phyloP scores from a whole-genome alignment of 2,888 invertebrate species.

The Arge pagana region DNA sequence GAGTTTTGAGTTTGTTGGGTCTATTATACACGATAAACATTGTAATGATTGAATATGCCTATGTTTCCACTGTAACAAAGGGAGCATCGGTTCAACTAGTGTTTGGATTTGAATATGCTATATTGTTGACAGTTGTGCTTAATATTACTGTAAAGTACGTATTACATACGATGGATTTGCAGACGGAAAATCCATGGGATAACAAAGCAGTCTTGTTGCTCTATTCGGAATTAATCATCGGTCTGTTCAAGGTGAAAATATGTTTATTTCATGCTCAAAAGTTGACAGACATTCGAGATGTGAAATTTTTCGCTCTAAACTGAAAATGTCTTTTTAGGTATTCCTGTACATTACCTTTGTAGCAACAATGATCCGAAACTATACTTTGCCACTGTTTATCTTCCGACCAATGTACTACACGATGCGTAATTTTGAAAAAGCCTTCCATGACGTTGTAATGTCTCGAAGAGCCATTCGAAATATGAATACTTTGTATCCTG shows the following conservation, averaged over 20 bases:
- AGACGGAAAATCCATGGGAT: conserved; percentile 97
- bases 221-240: conserved; percentile 95
- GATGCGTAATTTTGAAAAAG: conserved; percentile 97
- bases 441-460: conserved; percentile 94
- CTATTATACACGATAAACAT: conserved; percentile 84
- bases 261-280: too few species aligned
- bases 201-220: conserved; percentile 97
- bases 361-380: conserved; percentile 94
- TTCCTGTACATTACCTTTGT: conserved; percentile 89
- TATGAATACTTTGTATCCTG: conserved; percentile 97
- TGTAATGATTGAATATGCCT: conserved; percentile 91
- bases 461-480: conserved; percentile 95
- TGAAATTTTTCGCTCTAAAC: too few species aligned
- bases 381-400: conserved; percentile 96
- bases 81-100: conserved; percentile 98
- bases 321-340: conserved; percentile 66
- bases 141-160: conserved; percentile 93
- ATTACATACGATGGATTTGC: conserved; percentile 83
- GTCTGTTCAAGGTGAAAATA: conserved; percentile 71
- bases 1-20: conserved; percentile 83
- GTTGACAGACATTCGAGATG: too few species aligned
- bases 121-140: conserved; percentile 88
- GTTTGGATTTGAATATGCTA: conserved; percentile 99
- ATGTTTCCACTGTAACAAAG: conserved; percentile 86
- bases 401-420: conserved; percentile 99